These are phyloP conservation scores for Morus bassanus DNA, from an alignment of 2,797 vertebrate species.

Conservation along the genomic window DNA sequence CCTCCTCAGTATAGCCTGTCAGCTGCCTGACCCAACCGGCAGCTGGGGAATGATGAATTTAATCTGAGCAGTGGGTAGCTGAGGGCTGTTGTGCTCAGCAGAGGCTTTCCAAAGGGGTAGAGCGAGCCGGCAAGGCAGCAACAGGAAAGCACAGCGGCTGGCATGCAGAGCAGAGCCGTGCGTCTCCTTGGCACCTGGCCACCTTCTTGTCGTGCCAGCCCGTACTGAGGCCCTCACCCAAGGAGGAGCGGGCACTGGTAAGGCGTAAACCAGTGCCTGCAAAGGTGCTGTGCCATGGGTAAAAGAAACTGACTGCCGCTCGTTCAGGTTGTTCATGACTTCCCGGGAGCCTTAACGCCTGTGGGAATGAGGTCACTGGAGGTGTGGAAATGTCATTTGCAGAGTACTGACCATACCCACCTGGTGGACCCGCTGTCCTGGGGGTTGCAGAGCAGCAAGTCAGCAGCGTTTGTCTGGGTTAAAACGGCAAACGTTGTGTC, in stretches of 20 bases:
- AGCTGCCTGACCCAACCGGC: background rate
- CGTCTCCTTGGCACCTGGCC: background rate
- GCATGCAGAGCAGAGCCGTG: rapidly evolving
- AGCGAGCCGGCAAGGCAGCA: background rate
- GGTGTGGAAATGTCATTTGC: background rate
- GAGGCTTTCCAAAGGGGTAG: background rate
- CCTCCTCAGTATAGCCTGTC: background rate
- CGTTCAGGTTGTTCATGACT: background rate
- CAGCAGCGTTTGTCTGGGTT: rapidly evolving
- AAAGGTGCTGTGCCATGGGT: background rate
- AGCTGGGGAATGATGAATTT: background rate
- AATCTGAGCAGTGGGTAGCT: rapidly evolving
- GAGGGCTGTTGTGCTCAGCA: background rate
- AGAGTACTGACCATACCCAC: background rate
- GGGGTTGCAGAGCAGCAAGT: background rate
- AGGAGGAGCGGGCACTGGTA: background rate
- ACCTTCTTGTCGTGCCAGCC: rapidly evolving
- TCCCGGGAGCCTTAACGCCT: background rate
- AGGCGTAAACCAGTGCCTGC: background rate
- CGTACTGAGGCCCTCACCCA: background rate
- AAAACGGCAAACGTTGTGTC: background rate
- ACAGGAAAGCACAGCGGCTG: background rate
- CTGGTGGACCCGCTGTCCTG: background rate
- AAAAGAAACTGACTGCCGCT: background rate
- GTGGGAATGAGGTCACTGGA: background rate